phyloP scores from a whole-genome alignment of 2,888 invertebrate genomes.

The Amorpha juglandis region DNA sequence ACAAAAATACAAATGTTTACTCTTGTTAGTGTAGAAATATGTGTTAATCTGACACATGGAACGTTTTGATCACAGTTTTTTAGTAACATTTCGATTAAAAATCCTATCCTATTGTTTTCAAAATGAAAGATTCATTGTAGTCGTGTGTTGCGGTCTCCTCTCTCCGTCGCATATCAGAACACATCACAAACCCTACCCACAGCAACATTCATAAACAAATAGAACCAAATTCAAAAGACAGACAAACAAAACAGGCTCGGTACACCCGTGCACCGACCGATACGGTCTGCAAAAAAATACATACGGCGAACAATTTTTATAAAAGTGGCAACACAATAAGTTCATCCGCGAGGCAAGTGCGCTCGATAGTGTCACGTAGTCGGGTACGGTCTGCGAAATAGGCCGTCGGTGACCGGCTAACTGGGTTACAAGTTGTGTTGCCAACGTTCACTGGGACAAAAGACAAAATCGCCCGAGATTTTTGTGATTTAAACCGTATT shows the following conservation, averaged over 20 bases:
- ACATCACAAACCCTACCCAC: background rate
- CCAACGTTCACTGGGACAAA: constrained; percentile 25
- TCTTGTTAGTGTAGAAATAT: too few species aligned
- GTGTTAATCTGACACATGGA: too few species aligned
- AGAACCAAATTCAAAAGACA: background rate
- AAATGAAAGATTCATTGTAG: too few species aligned
- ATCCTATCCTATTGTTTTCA: too few species aligned
- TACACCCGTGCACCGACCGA: background rate
- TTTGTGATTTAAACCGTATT: background rate
- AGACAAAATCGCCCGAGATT: background rate
- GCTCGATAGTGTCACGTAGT: constrained; percentile 47
- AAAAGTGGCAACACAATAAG: constrained; percentile 38
- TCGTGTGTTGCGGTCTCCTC: too few species aligned
- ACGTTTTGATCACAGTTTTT: too few species aligned
- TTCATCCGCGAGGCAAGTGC: constrained; percentile 41
- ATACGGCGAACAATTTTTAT: constrained; percentile 14
- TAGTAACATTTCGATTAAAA: too few species aligned
- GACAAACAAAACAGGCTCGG: background rate
- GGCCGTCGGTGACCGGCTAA: constrained; percentile 46
- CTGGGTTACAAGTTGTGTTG: constrained; percentile 49
- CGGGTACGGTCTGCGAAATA: constrained; percentile 47
- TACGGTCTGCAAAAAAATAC: constrained; percentile 15
- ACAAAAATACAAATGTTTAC: too few species aligned
- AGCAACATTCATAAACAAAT: background rate
- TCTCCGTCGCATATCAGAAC: too few species aligned